phyloP scores from a whole-genome alignment of 2,888 invertebrate species.

The Ethmia dodecea region DNA sequence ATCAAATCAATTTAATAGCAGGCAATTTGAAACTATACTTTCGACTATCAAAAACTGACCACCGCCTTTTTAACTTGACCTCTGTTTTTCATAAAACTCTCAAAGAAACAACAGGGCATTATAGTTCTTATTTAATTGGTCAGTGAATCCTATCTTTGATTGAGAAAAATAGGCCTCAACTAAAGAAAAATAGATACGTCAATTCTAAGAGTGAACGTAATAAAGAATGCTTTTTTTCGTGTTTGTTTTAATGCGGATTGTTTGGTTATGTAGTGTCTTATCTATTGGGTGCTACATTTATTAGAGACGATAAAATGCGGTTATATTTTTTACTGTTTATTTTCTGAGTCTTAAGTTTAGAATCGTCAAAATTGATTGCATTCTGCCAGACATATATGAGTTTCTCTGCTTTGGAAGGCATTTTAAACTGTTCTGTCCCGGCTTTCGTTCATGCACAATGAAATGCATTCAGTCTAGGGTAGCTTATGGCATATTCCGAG shows the following conservation, averaged over 20 bases:
- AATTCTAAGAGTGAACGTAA: slow-evolving; percentile 30
- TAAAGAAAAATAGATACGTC: slow-evolving; percentile 44
- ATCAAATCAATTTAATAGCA: slow-evolving; percentile 40
- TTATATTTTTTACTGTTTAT: background rate
- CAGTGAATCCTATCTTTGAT: slow-evolving; percentile 25
- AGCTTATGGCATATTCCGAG: too few species aligned
- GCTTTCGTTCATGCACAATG: too few species aligned
- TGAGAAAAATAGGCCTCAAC: slow-evolving; percentile 35
- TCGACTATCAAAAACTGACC: slow-evolving; percentile 26
- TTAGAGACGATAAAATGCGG: background rate
- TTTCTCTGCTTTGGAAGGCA: too few species aligned
- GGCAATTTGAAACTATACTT: slow-evolving; percentile 39
- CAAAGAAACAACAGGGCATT: background rate
- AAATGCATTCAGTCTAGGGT: too few species aligned
- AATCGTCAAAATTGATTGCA: too few species aligned
- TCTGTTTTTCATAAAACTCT: background rate
- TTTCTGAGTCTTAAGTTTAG: too few species aligned
- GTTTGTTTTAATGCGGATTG: slow-evolving; percentile 20
- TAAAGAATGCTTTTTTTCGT: slow-evolving; percentile 38
- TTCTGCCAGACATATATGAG: too few species aligned
- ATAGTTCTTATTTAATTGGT: slow-evolving; percentile 4
- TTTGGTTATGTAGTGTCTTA: background rate
- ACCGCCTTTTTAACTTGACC: slow-evolving; percentile 12
- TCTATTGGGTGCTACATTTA: background rate
- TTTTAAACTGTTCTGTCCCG: too few species aligned